These are phyloP conservation scores for Macrotis lagotis DNA, from an alignment of 2,113 vertebrate genomes.

Conservation along the genomic window DNA sequence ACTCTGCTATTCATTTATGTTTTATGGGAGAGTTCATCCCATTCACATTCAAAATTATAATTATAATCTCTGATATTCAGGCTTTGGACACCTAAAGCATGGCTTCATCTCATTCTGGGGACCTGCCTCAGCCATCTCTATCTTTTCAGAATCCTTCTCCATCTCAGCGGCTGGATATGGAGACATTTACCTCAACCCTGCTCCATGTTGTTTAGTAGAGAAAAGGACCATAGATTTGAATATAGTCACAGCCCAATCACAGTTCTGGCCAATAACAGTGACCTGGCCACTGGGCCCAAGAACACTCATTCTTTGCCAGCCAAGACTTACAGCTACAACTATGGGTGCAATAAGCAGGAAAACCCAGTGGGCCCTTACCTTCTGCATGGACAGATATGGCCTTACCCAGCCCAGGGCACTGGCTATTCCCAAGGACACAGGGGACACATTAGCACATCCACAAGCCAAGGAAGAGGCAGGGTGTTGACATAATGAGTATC, in stretches of 20 bases:
- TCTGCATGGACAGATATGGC: slow-evolving; percentile 91
- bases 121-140: slow-evolving; percentile 81
- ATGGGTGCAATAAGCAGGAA: slow-evolving; percentile 89
- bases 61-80: slow-evolving; percentile 88
- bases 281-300: slow-evolving; percentile 83
- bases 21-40: too few relatives aligned
- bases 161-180: slow-evolving; percentile 85
- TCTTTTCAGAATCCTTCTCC: slow-evolving; percentile 90
- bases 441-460: slow-evolving; percentile 91
- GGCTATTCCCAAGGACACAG: slow-evolving; percentile 92
- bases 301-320: slow-evolving; percentile 85
- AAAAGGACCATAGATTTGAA: slow-evolving; percentile 98
- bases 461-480: slow-evolving; percentile 92
- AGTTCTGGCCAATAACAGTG: slow-evolving; percentile 83
- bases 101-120: slow-evolving; percentile 86
- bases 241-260: slow-evolving; percentile 94
- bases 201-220: slow-evolving; percentile 94
- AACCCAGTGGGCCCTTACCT: slow-evolving; percentile 84
- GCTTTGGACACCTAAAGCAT: slow-evolving; percentile 88
- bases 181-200: slow-evolving; percentile 87
- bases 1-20: too few relatives aligned
- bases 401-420: slow-evolving; percentile 93
- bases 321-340: slow-evolving; percentile 92
- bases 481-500: slow-evolving; percentile 93
- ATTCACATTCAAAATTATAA: too few relatives aligned